Evolutionary conservation across 2,113 vertebrate genomes (phyloP).

Genomic region (Notechis scutatus): DNA sequence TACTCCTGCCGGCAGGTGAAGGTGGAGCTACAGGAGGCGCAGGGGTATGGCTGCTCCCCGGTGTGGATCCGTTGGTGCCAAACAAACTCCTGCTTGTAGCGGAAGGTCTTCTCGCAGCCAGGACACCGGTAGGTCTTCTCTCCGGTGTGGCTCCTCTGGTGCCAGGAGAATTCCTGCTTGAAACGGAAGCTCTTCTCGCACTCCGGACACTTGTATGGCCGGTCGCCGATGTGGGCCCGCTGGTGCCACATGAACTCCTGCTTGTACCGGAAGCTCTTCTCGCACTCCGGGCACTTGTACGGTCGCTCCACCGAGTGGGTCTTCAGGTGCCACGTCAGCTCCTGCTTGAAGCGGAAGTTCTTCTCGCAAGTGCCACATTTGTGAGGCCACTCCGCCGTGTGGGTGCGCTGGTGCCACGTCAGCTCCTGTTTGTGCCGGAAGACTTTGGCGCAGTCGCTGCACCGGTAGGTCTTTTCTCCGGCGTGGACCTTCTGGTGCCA

Average conservation of each 20-base stretch:
- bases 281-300: slow-evolving; percentile 61
- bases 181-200: slow-evolving; percentile 67
- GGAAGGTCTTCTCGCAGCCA: slow-evolving; percentile 37
- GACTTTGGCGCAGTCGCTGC: slow-evolving; percentile 3
- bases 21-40: slow-evolving; percentile 16
- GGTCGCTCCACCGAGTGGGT: slow-evolving; percentile 65
- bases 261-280: slow-evolving; percentile 67
- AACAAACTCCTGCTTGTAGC: slow-evolving; percentile 12
- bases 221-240: slow-evolving; percentile 63
- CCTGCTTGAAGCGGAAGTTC: slow-evolving; percentile 33
- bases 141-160: slow-evolving; percentile 66
- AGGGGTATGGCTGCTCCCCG: slow-evolving; percentile 22
- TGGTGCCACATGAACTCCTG: slow-evolving; percentile 66
- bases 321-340: slow-evolving; percentile 42
- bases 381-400: slow-evolving; percentile 23
- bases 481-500: slow-evolving; percentile 26
- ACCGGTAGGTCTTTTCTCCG: slow-evolving; percentile 21
- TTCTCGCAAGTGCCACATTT: slow-evolving; percentile 34
- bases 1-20: slow-evolving; percentile 26
- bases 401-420: slow-evolving; percentile 10
- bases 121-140: slow-evolving; percentile 63
- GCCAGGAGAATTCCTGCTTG: slow-evolving; percentile 65
- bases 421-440: slow-evolving; percentile 29
- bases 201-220: slow-evolving; percentile 65
- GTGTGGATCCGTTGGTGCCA: slow-evolving; percentile 31